Base-by-base conservation (phyloP, 2,797 vertebrate genomes). In the Orientallactaga sibirica region DNA sequence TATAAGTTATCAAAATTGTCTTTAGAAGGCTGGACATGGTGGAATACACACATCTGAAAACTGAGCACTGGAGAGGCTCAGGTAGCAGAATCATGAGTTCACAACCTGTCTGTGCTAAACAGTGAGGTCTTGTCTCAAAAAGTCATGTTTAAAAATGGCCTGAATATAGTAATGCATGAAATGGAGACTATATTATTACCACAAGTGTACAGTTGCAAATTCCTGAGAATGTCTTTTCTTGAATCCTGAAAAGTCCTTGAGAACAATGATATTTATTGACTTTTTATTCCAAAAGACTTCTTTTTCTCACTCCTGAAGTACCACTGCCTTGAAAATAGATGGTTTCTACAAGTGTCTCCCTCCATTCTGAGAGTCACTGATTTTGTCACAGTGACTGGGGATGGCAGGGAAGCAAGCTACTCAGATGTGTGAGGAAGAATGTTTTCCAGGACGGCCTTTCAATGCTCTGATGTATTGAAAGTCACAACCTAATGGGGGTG, bases 301-400 rank as follows among this genome's bases (percentile, higher is more conserved):
- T 64, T 73, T 76, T 11, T 43, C 9, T 83, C 15, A 9, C 66
- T 24, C 55, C 5, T 8, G 33, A 52, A 78, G 16, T 25, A 48
- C 9, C 55, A 37, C 7, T 24, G 20, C 24, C 18, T 91, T 27
- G 8, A 89, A 24, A 25, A 87, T 14, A 77, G 58, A 27, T 66
- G 9, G 2, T 52, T 15, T 0, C 27, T 83, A 41, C 9, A 27
- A 75, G 71, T 90, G 20, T 92, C 8, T 37, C 52, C 52, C 37
- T 48, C 6, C 68, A 33, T 48, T 33, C 5, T 3, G 9, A 78
- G 14, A n/a, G 43, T 78, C 22, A 52, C 16, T 15, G 12, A 37
- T 70, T 48, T 1, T 5, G 83, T 27, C 75, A 3, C 52, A 48
- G 2, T 29, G 8, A 2, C 16, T 48, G 19, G 0, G 2, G 2